phyloP scores from a whole-genome alignment of 2,797 vertebrate genomes.

The Enteromius mattozi region DNA sequence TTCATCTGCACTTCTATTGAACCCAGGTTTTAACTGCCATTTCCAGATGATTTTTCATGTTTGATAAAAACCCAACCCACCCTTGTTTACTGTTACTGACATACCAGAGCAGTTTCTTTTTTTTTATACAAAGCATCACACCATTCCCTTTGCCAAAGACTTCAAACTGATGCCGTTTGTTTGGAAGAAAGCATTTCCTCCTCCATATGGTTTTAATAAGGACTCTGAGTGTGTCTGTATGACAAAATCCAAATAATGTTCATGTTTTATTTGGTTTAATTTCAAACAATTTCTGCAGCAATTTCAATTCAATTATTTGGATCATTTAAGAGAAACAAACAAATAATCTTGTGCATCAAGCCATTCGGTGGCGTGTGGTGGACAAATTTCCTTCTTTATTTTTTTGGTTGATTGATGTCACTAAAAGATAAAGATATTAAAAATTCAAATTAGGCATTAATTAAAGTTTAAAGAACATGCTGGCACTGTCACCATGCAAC shows the following conservation, averaged over 20 bases:
- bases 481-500: neutral
- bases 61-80: slow-evolving; percentile 13
- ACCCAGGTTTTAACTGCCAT: neutral
- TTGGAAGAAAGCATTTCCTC: slow-evolving; percentile 33
- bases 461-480: no score
- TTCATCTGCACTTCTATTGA: slow-evolving; percentile 1
- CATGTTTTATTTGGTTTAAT: slow-evolving; percentile 5
- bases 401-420: neutral
- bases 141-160: neutral
- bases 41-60: neutral
- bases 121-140: slow-evolving; percentile 19
- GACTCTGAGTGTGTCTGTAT: slow-evolving; percentile 13
- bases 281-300: neutral
- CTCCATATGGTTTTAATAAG: slow-evolving; percentile 38
- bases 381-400: neutral
- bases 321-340: slow-evolving; percentile 16
- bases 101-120: neutral
- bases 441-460: neutral
- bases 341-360: neutral
- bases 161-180: neutral
- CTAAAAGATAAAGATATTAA: no score
- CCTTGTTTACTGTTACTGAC: slow-evolving; percentile 25
- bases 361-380: neutral
- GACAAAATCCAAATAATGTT: slow-evolving; percentile 8
- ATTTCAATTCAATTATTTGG: neutral